phyloP scores from a whole-genome alignment of 2,113 vertebrate species.

The Hystrix cristata region DNA sequence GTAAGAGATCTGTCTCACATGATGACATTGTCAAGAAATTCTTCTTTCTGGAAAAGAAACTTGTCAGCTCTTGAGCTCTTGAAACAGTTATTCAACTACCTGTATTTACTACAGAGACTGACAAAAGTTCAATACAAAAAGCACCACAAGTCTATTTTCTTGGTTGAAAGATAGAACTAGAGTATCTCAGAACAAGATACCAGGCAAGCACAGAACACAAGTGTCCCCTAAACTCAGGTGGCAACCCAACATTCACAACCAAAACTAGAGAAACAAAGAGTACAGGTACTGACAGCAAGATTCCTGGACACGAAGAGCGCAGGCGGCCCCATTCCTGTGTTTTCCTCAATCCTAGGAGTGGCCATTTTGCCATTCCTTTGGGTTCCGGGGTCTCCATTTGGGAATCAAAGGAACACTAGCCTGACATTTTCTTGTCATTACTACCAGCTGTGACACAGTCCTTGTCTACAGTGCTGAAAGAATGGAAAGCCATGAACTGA shows the following conservation, averaged over 20 bases:
- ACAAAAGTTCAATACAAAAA: slow-evolving; percentile 89
- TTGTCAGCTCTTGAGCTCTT: slow-evolving; percentile 86
- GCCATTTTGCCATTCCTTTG: neutral
- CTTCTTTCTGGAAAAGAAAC: slow-evolving; percentile 88
- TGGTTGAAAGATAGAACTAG: slow-evolving; percentile 89
- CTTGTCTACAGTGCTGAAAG: slow-evolving; percentile 90
- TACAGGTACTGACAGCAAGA: slow-evolving; percentile 87
- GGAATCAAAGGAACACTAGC: slow-evolving; percentile 29
- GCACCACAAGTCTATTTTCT: slow-evolving; percentile 90
- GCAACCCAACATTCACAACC: slow-evolving; percentile 87
- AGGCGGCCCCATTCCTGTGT: slow-evolving; percentile 50
- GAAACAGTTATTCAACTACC: slow-evolving; percentile 89
- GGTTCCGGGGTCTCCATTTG: neutral
- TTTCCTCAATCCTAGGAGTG: slow-evolving; percentile 21
- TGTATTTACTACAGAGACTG: slow-evolving; percentile 90
- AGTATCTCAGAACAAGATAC: slow-evolving; percentile 88
- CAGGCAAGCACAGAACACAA: slow-evolving; percentile 89
- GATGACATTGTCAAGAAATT: slow-evolving; percentile 87
- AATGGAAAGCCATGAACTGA: slow-evolving; percentile 88
- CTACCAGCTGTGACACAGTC: slow-evolving; percentile 88
- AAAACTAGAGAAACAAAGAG: slow-evolving; percentile 83
- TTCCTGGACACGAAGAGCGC: slow-evolving; percentile 69
- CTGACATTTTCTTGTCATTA: slow-evolving; percentile 57
- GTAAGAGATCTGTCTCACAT: slow-evolving; percentile 85
- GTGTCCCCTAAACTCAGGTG: slow-evolving; percentile 87